Percentiles rank a stretch among this genome's conserved stretches.
These are phyloP conservation scores for Halichoerus grypus DNA, from an alignment of 2,113 vertebrate species.

Conservation along the genomic window DNA sequence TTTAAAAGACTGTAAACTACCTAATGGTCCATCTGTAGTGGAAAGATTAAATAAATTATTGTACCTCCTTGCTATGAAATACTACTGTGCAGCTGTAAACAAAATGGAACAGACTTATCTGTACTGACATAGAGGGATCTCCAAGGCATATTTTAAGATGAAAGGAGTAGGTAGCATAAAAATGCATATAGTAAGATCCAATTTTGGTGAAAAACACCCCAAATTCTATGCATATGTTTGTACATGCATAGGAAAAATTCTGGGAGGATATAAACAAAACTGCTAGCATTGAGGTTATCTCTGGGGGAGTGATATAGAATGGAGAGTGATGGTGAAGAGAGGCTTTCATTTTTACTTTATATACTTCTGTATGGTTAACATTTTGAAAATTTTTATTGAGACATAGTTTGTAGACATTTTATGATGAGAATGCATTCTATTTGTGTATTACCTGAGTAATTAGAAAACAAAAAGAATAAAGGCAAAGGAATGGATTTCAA, in stretches of 20 bases:
- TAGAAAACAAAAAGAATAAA: background rate
- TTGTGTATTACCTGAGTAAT: conserved; percentile 11
- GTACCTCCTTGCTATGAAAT: conserved; percentile 45
- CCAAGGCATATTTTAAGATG: conserved; percentile 47
- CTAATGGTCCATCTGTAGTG: conserved; percentile 45
- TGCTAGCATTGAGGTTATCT: background rate
- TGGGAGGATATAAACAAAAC: background rate
- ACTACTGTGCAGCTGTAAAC: background rate
- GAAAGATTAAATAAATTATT: conserved; percentile 53
- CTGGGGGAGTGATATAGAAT: background rate
- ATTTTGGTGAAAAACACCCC: background rate
- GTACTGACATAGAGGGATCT: conserved; percentile 14
- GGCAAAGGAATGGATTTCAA: background rate
- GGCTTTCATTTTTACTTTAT: conserved; percentile 41
- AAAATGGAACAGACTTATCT: conserved; percentile 19
- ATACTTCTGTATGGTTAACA: background rate
- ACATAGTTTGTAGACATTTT: background rate
- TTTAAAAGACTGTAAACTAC: conserved; percentile 57
- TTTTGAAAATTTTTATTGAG: conserved; percentile 31
- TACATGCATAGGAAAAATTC: background rate
- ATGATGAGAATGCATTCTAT: background rate
- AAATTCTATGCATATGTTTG: conserved; percentile 24
- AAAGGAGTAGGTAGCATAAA: conserved; percentile 37
- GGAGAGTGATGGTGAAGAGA: background rate
- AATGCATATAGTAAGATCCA: background rate